phyloP scores from a whole-genome alignment of 2,888 invertebrate species.

The Cephus spinipes region DNA sequence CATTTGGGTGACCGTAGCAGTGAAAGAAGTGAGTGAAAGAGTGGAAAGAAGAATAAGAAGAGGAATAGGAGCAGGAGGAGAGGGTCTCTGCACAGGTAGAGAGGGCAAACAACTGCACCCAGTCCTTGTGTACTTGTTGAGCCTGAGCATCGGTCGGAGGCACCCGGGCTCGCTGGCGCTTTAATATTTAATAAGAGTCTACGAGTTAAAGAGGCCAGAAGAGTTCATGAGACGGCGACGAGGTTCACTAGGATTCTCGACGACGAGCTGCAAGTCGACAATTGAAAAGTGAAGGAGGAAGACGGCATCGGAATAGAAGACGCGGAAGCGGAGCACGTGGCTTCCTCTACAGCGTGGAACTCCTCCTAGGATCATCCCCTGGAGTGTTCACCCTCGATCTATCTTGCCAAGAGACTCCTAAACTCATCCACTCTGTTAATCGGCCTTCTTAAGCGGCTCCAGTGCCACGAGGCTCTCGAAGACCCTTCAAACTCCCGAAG shows the following conservation, averaged over 20 bases:
- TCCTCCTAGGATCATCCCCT: no score
- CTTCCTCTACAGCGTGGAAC: constrained; percentile 23
- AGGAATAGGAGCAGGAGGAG: background rate
- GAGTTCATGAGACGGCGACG: no score
- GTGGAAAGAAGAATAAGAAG: constrained; percentile 11
- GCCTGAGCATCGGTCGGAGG: constrained; percentile 20
- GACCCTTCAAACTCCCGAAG: background rate
- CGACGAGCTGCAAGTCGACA: no score
- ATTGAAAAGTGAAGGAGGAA: no score
- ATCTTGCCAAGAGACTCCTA: background rate
- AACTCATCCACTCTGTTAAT: background rate
- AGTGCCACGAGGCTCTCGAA: background rate
- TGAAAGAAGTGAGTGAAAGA: constrained; percentile 2
- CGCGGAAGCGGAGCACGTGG: constrained; percentile 42
- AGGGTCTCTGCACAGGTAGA: background rate
- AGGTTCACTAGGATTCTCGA: no score
- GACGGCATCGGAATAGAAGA: no score
- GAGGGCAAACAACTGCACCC: background rate
- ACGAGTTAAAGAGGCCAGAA: constrained; percentile 10
- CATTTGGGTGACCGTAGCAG: no score
- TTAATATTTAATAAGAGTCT: constrained; percentile 24
- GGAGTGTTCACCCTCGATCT: no score
- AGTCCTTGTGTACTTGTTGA: constrained; percentile 54
- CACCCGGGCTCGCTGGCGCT: constrained; percentile 12
- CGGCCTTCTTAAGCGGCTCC: background rate